A percentile compares a stretch with the other conserved stretches of the same genome.
These are phyloP conservation scores for Anoplophora glabripennis DNA, from an alignment of 1,140 invertebrate species.

Conservation along the genomic window DNA sequence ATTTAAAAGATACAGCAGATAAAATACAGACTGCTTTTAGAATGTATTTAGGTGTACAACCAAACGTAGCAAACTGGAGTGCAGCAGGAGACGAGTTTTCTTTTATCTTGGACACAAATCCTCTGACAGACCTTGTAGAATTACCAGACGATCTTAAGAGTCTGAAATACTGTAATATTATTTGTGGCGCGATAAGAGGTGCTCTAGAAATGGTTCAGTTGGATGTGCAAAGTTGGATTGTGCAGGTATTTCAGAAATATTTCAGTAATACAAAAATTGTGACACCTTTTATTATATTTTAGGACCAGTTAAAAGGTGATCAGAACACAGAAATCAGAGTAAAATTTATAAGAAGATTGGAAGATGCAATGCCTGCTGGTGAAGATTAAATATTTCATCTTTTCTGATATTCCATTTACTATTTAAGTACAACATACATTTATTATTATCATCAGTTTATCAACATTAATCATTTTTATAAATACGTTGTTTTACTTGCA, in stretches of 20 bases:
- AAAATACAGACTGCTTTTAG: conserved; percentile 85
- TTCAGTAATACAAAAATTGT: conserved; percentile 3
- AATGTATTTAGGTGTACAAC: conserved; percentile 88
- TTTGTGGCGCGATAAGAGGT: conserved; percentile 90
- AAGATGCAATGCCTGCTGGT: conserved; percentile 96
- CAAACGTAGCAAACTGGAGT: conserved; percentile 91
- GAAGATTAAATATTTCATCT: conserved; percentile 73
- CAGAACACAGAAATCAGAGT: conserved; percentile 90
- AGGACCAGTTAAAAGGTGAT: conserved; percentile 96
- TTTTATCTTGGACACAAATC: conserved; percentile 90
- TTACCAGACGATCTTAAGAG: conserved; percentile 87
- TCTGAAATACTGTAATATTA: conserved; percentile 92
- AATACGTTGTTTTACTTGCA: no score
- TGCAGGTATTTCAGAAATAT: conserved; percentile 50
- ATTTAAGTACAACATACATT: not conserved
- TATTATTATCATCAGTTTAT: not conserved
- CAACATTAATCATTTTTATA: no score
- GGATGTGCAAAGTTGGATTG: conserved; percentile 77
- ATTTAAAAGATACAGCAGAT: conserved; percentile 96
- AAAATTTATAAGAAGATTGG: conserved; percentile 92
- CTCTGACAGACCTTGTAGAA: conserved; percentile 98
- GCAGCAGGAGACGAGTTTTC: conserved; percentile 95
- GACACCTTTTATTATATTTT: conserved; percentile 52
- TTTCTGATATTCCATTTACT: conserved; percentile 9
- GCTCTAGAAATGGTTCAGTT: conserved; percentile 95